Conservation (phyloP, 1,140 invertebrate genomes). For the Mercenaria mercenaria region DNA sequence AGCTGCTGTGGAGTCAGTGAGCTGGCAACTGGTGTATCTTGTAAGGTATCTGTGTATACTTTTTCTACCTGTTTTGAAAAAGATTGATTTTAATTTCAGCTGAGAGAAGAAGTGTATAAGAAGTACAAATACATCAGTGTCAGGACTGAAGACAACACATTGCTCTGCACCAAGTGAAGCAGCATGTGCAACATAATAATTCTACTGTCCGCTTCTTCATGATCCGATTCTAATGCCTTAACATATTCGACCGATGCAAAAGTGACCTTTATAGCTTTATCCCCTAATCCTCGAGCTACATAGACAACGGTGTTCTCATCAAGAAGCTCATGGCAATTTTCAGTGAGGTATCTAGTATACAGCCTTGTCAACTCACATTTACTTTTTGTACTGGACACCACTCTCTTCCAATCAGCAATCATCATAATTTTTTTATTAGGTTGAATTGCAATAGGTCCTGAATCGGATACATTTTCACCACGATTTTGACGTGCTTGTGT, state of each 20-base stretch:
- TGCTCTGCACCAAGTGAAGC: not conserved
- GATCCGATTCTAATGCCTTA: not conserved
- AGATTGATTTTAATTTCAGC: not conserved
- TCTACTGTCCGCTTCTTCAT: not conserved
- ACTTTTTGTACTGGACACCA: not conserved
- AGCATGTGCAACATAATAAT: not conserved
- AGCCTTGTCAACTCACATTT: not conserved
- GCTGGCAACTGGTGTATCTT: not conserved
- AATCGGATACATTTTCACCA: not conserved
- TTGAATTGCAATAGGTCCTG: not conserved
- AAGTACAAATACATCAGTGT: not conserved
- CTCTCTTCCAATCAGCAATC: slow-evolving; percentile 4
- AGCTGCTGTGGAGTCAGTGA: not conserved
- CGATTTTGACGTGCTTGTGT: not conserved
- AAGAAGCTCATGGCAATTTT: not conserved
- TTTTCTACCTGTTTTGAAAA: slow-evolving; percentile 2
- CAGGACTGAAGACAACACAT: not conserved
- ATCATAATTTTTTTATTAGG: not conserved
- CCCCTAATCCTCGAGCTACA: not conserved
- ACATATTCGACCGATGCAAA: not conserved
- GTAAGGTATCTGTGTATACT: not conserved
- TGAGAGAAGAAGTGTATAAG: not conserved
- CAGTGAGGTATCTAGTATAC: not conserved
- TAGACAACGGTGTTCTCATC: not conserved
- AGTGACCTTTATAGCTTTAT: not conserved